These are phyloP conservation scores for Leptodirus hochenwartii DNA, from an alignment of 2,888 invertebrate genomes.

Conservation along the genomic window DNA sequence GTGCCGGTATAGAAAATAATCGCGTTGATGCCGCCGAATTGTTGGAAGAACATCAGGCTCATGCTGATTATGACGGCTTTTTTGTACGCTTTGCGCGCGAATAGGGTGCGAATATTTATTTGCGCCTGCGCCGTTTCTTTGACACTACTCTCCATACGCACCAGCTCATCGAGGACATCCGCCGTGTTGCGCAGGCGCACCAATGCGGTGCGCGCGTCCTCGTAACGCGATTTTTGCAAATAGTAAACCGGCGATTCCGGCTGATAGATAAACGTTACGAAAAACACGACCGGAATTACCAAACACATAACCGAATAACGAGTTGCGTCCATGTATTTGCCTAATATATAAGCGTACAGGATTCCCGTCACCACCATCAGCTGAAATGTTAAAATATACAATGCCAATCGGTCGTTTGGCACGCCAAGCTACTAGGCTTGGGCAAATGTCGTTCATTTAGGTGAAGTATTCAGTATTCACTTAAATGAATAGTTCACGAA, in stretches of 20 bases:
- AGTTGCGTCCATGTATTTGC: constrained; percentile 9
- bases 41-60: constrained; percentile 69
- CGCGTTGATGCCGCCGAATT: constrained; percentile 66
- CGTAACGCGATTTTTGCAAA: constrained; percentile 39
- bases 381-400: no score
- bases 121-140: constrained; percentile 5
- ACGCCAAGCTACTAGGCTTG: no score
- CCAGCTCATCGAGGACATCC: constrained; percentile 43
- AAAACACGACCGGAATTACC: constrained; percentile 46
- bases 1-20: constrained; percentile 59
- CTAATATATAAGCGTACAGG: constrained; percentile 54
- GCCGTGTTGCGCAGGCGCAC: constrained; percentile 50
- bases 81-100: constrained; percentile 35
- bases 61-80: constrained; percentile 28
- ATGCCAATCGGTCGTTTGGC: no score
- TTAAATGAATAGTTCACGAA: no score
- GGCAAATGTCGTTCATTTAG: no score
- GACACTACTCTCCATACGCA: constrained; percentile 31
- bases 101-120: constrained; percentile 25
- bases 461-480: no score
- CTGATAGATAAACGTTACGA: constrained; percentile 54
- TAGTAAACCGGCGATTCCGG: constrained; percentile 71
- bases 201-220: constrained; percentile 50
- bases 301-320: constrained; percentile 38
- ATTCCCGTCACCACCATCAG: constrained; percentile 73